Evolutionary conservation across 2,888 invertebrate species (phyloP), one percentile per base, ranked within the genome.

Genomic region (Campoletis raptor): DNA sequence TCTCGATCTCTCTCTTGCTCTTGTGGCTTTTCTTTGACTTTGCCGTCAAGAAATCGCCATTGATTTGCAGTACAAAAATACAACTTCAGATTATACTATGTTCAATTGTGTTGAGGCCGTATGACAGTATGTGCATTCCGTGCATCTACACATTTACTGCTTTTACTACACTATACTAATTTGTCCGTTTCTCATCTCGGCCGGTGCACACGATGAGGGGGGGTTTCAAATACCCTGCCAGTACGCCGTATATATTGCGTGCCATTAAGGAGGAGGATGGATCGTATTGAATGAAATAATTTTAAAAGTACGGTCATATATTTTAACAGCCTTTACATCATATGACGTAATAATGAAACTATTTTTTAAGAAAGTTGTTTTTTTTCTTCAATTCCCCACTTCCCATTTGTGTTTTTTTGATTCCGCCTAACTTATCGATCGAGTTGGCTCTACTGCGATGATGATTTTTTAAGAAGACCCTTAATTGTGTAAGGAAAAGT

Each of bases 31-130:
- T 42, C 69, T 40, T 69, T 21, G 37, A 42, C 15, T 42, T 69
- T 24, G 67, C 42, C 67, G 67, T 42, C 67, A 42, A 42, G 37
- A 77, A 77, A 66, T 77, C 77, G 52, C 77, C 77, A 77, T 66
- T 77, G 77, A 77, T 52, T 52, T 48, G 12, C n/a, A n/a, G n/a
- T 45, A 73, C 57, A 69, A 21, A 57, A 42, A 70, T 48, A 30
- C 48, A 70, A 70, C 70, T 70, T 70, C 48, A 70, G 48, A 70
- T 24, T 48, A 48, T 48, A 70, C 69, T 21, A 21, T 12, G 10
- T 42, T 69, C 21, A 45, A 12, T 69, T 21, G 69, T 42, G 40
- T 67, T n/a, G 21, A 42, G n/a, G n/a, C 2, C 21, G 10, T 24
- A 21, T 9, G 36, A 2, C 5, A 18, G 64, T 18, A 21, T 10